phyloP scores from a whole-genome alignment of 2,797 vertebrate species.

The Darevskia mixta region DNA sequence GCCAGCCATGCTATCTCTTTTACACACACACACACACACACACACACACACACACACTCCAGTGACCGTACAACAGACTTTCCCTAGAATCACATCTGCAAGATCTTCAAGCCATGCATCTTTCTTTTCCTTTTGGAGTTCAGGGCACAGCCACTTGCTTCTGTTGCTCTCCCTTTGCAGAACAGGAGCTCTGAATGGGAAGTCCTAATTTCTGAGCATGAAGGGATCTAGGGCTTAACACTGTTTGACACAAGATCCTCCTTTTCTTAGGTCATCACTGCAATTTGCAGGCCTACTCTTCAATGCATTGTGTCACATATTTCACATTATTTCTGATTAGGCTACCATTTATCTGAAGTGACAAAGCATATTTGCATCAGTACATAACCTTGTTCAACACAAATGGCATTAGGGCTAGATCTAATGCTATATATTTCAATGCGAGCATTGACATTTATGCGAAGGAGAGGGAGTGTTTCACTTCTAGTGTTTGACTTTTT shows the following conservation, averaged over 20 bases:
- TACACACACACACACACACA: too few species aligned
- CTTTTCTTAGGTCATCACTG: not conserved
- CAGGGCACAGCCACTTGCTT: not conserved
- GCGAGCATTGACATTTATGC: not conserved
- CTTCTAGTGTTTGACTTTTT: not conserved
- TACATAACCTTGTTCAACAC: not conserved
- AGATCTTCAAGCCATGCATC: not conserved
- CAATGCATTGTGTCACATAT: not conserved
- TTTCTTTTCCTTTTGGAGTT: not conserved
- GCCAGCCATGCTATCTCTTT: not conserved
- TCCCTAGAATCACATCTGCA: not conserved
- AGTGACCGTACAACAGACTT: not conserved
- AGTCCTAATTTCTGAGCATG: not conserved
- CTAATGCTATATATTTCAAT: not conserved
- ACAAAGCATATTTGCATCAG: slow-evolving; percentile 14
- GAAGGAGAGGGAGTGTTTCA: not conserved
- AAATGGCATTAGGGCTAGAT: not conserved
- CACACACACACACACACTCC: too few species aligned
- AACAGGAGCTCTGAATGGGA: not conserved
- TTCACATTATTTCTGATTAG: slow-evolving; percentile 1
- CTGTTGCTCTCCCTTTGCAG: not conserved
- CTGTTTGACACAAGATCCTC: not conserved
- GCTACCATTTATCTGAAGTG: not conserved
- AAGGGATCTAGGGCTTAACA: not conserved
- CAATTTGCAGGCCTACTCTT: not conserved